Base-by-base conservation (phyloP, 2,797 vertebrate genomes). In the Typhlichthys subterraneus region DNA sequence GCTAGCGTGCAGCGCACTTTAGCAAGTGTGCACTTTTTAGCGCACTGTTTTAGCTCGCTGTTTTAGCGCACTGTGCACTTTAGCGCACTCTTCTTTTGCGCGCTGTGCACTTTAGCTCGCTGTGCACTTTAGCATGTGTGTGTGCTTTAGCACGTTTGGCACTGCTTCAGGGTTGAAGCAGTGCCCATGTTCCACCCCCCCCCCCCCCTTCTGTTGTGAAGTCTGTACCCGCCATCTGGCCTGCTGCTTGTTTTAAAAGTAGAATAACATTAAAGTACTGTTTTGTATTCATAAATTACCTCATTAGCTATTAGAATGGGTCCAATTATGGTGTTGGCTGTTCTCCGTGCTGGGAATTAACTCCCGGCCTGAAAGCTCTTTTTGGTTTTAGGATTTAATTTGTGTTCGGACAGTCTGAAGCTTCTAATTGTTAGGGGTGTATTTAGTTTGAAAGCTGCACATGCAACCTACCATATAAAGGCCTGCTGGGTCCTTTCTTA, bases 171-270 rank as follows among this genome's bases (percentile, higher is more conserved):
- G 55, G 60, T 81, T 79, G 15, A 17, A 17, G 15, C 15, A 17
- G 15, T 17, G 15, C 15, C 15, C 59, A 61, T 65, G 67, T 73
- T 78, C 71, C 65, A 75, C 70, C 70, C 17, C 17, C 17, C 17
- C 17, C 56, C 66, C 19, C 19, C 19, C 56, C 66, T 76, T 59
- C 62, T 65, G 73, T 74, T 42, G 73, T 74, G 65, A 80, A 60
- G 80, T 17, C 67, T 68, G 78, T 70, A 63, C 62, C 62, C 76
- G 64, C 66, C 76, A 82, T 85, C 84, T 81, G 77, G 65, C 67
- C 71, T 71, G 67, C 76, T 64, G 71, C 63, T 3, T 42, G 63
- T 65, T 66, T 77, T 73, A 52, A 71, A 29, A 76, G 72, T 77
- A 72, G 76, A 65, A 65, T 70, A 72, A 73, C 80, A 71, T 77